Evolutionary conservation across 2,797 vertebrate species (phyloP), one percentile per base, ranked within the genome.

Genomic region (Xenentodon cancila): DNA sequence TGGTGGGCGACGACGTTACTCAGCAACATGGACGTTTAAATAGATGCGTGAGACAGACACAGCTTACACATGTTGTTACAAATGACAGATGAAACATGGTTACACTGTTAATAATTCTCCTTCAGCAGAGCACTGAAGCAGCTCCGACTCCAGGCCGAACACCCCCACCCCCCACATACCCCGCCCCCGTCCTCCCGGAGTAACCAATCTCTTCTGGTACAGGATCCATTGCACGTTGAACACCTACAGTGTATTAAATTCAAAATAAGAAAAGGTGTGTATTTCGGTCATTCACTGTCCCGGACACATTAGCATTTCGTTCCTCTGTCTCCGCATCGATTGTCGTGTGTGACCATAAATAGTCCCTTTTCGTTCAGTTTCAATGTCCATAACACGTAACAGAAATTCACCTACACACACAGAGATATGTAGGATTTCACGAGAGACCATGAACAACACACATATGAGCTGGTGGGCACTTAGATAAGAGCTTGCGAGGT

Each of bases 401-500:
- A 91, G 81, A 93, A 80, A 86, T 84, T 80, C 81, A 76, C 83
- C 89, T 88, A 86, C 85, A 84, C 85, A 84, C 74, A 73, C 64
- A 79, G 73, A 68, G 76, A 84, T 81, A 84, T 89, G 87, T 79
- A 87, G 83, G 84, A 70, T 88, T 90, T 85, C 71, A 88, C 87
- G 75, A 89, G 92, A 94, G 94, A 97, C 93, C 94, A 94, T 95
- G 91, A 94, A 94, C 94, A 93, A 95, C 94, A 97, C 95, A 93
- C 94, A 93, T 93, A 92, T 92, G 90, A 95, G 95, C 94, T 96
- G 95, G 94, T 97, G 96, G 96, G 96, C 97, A 99, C 98, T 98
- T 98, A 93, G 90, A 91, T 93, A 96, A 96, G 94, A 95, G 95
- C 94, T 96, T 93, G 91, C 91, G 93, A 94, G 94, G 95, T 94